Conservation (phyloP, 2,888 invertebrate species). For the Germaria angustata region DNA sequence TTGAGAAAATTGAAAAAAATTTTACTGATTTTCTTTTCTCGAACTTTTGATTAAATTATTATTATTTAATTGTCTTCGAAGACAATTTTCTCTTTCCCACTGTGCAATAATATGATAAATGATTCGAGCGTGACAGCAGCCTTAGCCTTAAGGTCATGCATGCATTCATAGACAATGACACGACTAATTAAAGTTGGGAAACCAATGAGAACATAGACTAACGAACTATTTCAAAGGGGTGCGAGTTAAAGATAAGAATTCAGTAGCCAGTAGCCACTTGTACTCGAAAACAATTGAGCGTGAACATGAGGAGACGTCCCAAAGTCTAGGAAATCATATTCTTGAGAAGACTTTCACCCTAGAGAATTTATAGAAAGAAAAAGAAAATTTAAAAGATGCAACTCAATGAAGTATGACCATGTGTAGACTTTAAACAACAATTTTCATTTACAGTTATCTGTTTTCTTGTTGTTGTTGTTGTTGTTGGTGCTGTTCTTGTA, state of each 20-base stretch:
- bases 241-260: neutral
- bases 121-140: conserved; percentile 43
- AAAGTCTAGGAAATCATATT: conserved; percentile 30
- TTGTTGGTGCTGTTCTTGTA: neutral
- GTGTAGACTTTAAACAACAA: neutral
- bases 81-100: neutral
- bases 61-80: no score
- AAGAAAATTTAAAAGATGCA: neutral
- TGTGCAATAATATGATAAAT: conserved; percentile 43
- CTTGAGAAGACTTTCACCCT: conserved; percentile 11
- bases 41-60: no score
- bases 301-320: conserved; percentile 27
- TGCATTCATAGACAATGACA: conserved; percentile 48
- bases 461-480: neutral
- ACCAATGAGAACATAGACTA: conserved; percentile 35
- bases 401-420: neutral
- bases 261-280: conserved; percentile 57
- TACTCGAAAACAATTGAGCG: conserved; percentile 23
- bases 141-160: conserved; percentile 25
- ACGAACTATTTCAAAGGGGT: conserved; percentile 13
- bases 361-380: conserved; percentile 6
- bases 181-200: conserved; percentile 58
- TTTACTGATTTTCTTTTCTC: no score
- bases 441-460: conserved; percentile 42
- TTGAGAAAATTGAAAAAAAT: no score